These are phyloP conservation scores for Pogonus chalceus DNA, from an alignment of 1,140 invertebrate genomes.

Conservation along the genomic window DNA sequence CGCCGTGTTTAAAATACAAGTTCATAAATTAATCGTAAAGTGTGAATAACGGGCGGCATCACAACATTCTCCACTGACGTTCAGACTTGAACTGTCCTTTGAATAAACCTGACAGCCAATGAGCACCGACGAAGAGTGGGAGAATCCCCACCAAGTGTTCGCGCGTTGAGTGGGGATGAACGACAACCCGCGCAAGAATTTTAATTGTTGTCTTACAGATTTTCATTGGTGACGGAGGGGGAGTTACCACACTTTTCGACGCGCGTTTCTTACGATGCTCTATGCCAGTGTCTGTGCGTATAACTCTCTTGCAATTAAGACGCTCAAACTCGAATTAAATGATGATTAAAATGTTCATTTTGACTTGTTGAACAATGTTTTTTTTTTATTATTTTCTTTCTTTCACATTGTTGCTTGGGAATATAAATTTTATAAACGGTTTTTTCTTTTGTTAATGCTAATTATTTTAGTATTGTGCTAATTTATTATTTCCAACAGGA, in stretches of 20 bases:
- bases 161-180: slow-evolving; percentile 26
- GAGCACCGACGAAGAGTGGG: slow-evolving; percentile 30
- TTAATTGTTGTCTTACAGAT: slow-evolving; percentile 5
- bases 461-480: too few species aligned
- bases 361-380: too few species aligned
- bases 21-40: slow-evolving; percentile 19
- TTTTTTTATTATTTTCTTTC: too few species aligned
- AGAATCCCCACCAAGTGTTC: slow-evolving; percentile 25
- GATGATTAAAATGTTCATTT: too few species aligned
- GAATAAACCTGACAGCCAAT: slow-evolving; percentile 32
- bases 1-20: background rate
- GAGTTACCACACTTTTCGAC: too few species aligned
- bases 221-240: too few species aligned
- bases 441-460: too few species aligned
- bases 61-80: slow-evolving; percentile 31
- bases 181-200: slow-evolving; percentile 8
- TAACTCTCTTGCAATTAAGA: background rate
- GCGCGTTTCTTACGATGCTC: too few species aligned
- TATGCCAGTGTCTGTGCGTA: background rate
- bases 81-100: slow-evolving; percentile 33
- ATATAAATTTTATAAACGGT: too few species aligned
- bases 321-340: background rate
- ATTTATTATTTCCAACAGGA: too few species aligned
- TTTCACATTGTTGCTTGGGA: background rate
- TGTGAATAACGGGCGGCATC: slow-evolving; percentile 23